phyloP scores from a whole-genome alignment of 2,113 vertebrate species.

The Riparia riparia region DNA sequence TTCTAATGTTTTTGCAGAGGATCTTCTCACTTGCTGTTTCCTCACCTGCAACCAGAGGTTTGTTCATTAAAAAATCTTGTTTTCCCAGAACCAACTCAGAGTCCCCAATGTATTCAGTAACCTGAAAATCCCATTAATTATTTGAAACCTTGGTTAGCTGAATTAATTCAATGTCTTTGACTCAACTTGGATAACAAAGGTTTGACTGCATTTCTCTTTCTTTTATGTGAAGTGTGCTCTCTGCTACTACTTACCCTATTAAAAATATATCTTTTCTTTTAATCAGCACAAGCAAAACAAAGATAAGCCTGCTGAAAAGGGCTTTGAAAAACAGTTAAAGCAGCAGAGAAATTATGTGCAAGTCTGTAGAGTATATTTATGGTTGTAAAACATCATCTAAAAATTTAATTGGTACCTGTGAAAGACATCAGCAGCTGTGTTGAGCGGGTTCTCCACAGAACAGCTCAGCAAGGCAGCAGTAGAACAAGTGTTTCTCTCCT shows the following conservation, averaged over 20 bases:
- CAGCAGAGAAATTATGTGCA: slow-evolving; percentile 43
- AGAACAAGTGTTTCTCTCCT: slow-evolving; percentile 2
- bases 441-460: neutral
- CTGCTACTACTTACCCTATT: slow-evolving; percentile 45
- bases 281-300: slow-evolving; percentile 65
- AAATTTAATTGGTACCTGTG: slow-evolving; percentile 56
- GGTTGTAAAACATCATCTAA: slow-evolving; percentile 49
- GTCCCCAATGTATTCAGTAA: neutral
- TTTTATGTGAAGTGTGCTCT: slow-evolving; percentile 33
- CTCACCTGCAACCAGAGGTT: neutral
- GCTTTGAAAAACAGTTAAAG: slow-evolving; percentile 49
- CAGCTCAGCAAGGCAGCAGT: slow-evolving; percentile 17
- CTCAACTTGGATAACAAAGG: slow-evolving; percentile 39
- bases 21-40: neutral
- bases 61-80: neutral
- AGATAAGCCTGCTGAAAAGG: slow-evolving; percentile 44
- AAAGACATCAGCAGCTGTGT: slow-evolving; percentile 29
- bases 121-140: slow-evolving; percentile 46
- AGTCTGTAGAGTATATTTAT: slow-evolving; percentile 56
- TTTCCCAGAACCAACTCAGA: neutral
- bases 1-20: neutral
- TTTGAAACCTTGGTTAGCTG: slow-evolving; percentile 1
- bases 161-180: slow-evolving; percentile 41
- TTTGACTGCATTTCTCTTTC: slow-evolving; percentile 37
- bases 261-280: slow-evolving; percentile 66